phyloP scores from a whole-genome alignment of 1,140 invertebrate species.

The Triops cancriformis region DNA sequence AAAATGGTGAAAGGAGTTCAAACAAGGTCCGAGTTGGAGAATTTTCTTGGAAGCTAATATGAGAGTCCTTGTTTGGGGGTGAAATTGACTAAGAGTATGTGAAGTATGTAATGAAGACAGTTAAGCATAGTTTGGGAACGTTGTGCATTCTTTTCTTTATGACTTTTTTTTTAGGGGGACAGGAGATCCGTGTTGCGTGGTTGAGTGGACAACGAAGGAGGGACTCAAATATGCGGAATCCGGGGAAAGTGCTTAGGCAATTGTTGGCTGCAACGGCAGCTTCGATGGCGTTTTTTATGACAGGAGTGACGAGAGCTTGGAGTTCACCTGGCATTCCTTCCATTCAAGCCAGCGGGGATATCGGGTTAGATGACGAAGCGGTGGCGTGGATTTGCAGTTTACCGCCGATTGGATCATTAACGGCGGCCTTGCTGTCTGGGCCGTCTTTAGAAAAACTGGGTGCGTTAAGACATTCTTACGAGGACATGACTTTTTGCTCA shows the following conservation, averaged over 20 bases:
- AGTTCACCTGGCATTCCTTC: constrained; percentile 27
- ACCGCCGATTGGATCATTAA: neutral
- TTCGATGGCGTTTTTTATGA: constrained; percentile 27
- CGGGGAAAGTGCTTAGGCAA: constrained; percentile 2
- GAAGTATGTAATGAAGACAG: neutral
- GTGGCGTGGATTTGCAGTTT: neutral
- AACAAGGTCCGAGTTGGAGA: neutral
- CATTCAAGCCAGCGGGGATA: constrained; percentile 20
- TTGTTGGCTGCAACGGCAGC: constrained; percentile 26
- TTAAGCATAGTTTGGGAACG: neutral
- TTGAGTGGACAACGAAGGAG: neutral
- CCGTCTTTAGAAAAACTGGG: neutral
- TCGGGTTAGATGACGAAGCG: neutral
- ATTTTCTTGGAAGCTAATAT: no score
- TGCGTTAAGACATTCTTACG: no score
- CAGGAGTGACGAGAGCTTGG: constrained; percentile 27
- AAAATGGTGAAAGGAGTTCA: neutral
- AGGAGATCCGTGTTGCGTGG: no score
- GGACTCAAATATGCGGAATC: neutral
- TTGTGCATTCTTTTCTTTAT: neutral
- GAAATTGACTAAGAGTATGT: no score
- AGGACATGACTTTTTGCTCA: no score
- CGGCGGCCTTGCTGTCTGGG: neutral
- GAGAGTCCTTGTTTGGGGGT: no score
- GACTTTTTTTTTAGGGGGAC: neutral